A percentile compares a stretch with the other conserved stretches of the same genome.
Evolutionary conservation across 1,140 invertebrate species (phyloP).

Genomic region (Agrilus planipennis): DNA sequence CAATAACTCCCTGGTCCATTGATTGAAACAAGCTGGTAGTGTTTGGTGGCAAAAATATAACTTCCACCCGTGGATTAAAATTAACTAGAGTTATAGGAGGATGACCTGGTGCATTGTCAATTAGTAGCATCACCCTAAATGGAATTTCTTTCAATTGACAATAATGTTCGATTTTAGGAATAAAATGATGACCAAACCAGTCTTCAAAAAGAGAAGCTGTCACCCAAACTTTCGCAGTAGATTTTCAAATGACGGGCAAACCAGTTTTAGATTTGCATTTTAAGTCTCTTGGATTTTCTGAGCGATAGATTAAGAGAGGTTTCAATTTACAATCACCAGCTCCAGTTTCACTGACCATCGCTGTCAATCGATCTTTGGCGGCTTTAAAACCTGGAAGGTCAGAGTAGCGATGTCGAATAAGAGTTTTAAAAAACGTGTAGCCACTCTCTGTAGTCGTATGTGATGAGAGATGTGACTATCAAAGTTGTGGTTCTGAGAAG

Average conservation of each 20-base stretch:
- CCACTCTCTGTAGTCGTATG: too few relatives aligned
- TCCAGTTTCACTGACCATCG: conserved; percentile 22
- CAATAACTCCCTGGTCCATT: too few relatives aligned
- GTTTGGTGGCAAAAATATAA: too few relatives aligned
- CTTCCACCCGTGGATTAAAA: too few relatives aligned
- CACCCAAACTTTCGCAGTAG: conserved; percentile 33
- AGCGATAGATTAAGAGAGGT: conserved; percentile 34
- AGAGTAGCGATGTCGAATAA: too few relatives aligned
- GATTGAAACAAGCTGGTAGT: too few relatives aligned
- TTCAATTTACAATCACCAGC: conserved; percentile 34
- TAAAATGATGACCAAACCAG: conserved; percentile 23
- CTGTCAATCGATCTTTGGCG: conserved; percentile 30
- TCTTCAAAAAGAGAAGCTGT: conserved; percentile 27
- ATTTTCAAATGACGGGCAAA: conserved; percentile 31
- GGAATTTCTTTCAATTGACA: conserved; percentile 6
- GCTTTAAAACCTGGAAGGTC: conserved; percentile 29
- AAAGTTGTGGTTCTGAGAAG: too few relatives aligned
- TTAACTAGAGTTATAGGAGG: too few relatives aligned
- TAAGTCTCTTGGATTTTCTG: conserved; percentile 32
- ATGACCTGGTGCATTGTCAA: too few relatives aligned
- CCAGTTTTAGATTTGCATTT: conserved; percentile 26
- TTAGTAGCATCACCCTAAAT: conserved; percentile 1
- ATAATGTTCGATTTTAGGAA: conserved; percentile 16
- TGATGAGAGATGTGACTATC: too few relatives aligned
- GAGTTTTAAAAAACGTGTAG: too few relatives aligned